Percentiles rank a stretch among this genome's conserved stretches.
Evolutionary conservation across 2,888 invertebrate genomes (phyloP).

Genomic region (Melinaea menophilus): DNA sequence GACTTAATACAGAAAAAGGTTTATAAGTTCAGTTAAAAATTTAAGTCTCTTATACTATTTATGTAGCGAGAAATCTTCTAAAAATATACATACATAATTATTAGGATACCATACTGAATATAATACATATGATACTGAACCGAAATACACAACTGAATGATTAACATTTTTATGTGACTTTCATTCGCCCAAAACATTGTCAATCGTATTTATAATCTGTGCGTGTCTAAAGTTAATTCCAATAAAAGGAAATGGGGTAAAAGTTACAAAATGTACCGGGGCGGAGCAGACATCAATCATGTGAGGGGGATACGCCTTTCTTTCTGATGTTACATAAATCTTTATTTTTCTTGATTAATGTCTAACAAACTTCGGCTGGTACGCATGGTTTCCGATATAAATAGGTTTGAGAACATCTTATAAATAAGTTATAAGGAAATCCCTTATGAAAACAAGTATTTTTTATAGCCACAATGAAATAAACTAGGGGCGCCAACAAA

Average conservation of each 20-base stretch:
- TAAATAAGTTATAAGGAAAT: too few relatives aligned
- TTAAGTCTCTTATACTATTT: too few relatives aligned
- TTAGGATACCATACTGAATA: too few relatives aligned
- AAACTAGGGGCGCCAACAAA: too few relatives aligned
- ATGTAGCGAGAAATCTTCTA: too few relatives aligned
- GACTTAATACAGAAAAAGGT: too few relatives aligned
- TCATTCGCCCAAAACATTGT: background rate
- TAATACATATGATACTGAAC: too few relatives aligned
- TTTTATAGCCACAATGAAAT: too few relatives aligned
- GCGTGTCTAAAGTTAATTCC: slow-evolving; percentile 1
- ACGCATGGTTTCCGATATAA: background rate
- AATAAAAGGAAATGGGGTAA: slow-evolving; percentile 3
- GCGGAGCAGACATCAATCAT: background rate
- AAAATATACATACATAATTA: too few relatives aligned
- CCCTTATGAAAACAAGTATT: too few relatives aligned
- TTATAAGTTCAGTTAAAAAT: too few relatives aligned
- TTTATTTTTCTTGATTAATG: background rate
- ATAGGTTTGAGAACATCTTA: too few relatives aligned
- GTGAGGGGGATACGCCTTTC: background rate
- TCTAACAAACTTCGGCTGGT: background rate
- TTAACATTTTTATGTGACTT: background rate
- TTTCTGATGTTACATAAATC: slow-evolving; percentile 1
- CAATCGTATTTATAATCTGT: background rate
- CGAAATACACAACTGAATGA: background rate
- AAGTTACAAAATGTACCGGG: background rate